Evolutionary conservation across 2,113 vertebrate genomes (phyloP).

Genomic region (Tapirus terrestris): DNA sequence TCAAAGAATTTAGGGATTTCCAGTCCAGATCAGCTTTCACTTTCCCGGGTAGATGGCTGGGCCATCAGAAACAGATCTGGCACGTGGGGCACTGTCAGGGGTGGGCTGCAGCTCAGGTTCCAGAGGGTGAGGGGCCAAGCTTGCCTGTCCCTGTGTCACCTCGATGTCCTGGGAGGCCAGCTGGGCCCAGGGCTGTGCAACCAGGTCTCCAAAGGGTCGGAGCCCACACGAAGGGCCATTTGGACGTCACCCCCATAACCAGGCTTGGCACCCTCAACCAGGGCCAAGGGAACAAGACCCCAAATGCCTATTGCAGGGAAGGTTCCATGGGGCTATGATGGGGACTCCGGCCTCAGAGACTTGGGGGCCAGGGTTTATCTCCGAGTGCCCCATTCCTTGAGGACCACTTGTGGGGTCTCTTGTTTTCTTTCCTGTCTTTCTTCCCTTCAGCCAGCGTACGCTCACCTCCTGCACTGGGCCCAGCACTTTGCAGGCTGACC

Average conservation of each 20-base stretch:
- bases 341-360: fast-evolving
- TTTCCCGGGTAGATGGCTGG: neutral
- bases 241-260: too few relatives aligned
- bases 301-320: neutral
- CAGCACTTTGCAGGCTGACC: neutral
- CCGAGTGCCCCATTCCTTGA: fast-evolving
- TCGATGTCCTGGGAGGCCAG: neutral
- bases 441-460: neutral
- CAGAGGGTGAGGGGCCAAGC: fast-evolving
- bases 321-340: fast-evolving
- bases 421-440: neutral
- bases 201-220: neutral
- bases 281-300: neutral
- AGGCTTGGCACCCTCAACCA: fast-evolving
- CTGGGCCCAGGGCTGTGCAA: neutral
- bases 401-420: neutral
- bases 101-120: fast-evolving
- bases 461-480: neutral
- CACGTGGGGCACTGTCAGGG: neutral
- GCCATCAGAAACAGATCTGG: neutral
- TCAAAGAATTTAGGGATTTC: constrained; percentile 2
- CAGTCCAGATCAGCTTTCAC: neutral
- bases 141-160: neutral
- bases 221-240: neutral
- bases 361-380: neutral